Evolutionary conservation across 2,113 vertebrate genomes (phyloP), one percentile per base, ranked within the genome.

Genomic region (Haemorhous mexicanus): DNA sequence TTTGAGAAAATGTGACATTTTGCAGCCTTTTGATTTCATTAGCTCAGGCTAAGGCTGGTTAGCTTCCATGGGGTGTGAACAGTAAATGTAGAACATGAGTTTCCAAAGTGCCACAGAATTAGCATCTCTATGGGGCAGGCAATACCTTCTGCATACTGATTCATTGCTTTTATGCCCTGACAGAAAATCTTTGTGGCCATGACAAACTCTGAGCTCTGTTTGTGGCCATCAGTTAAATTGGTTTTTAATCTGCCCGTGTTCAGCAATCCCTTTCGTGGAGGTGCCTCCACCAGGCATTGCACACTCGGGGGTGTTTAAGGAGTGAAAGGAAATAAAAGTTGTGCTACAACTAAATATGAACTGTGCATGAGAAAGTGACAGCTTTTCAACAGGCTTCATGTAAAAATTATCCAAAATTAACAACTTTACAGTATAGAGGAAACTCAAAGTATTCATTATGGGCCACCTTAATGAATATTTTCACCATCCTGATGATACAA

Each of bases 141-240:
- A 97, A 95, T 97, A 94, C 97, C 97, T 96, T 97, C 97, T 98
- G 98, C 98, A 99, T 99, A 98, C 98, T 98, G 98, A 99, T 98
- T 98, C 96, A 98, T 98, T 96, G 96, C 98, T 98, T 98, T 98
- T 98, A 98, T 98, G 94, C 96, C 73, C 97, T 98, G 98, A 98
- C 97, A 98, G 97, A 97, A 98, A 98, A 98, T 98, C 98, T 98
- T 98, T 98, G 98, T 98, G 97, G 98, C 96, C 96, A 98, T 95
- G 97, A 98, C 98, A 98, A 98, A 98, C 97, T 95, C 96, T 80
- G 89, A 97, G 95, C 98, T 98, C 97, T 98, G 98, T 98, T 97
- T 98, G 97, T 95, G 96, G 97, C 94, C 95, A 96, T 93, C 94
- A 91, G 77, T 93, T 94, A 97, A 98, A 97, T 95, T 97, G 96